Evolutionary conservation across 2,113 vertebrate genomes (phyloP), one percentile per base, ranked within the genome.

Genomic region (Fulmarus glacialis): DNA sequence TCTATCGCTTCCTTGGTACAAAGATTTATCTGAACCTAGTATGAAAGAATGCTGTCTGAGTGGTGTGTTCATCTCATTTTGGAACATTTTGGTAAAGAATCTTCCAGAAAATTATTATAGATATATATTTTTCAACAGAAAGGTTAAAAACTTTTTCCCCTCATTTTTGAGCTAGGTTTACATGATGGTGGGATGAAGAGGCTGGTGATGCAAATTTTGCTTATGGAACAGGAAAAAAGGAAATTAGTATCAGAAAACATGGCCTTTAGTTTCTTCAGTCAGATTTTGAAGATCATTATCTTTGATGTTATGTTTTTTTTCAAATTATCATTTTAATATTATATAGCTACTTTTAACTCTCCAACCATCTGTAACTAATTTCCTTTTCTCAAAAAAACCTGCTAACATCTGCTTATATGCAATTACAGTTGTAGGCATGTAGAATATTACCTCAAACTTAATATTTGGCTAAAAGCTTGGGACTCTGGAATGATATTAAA

Each of bases 291-390:
- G 30, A 81, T 78, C 8, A 71, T 91, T 77, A 53, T 93, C 90
- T 94, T 94, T 93, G 55, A 91, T 80, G 34, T 24, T 90, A 55
- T 50, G 14, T 45, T 82, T 85, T 81, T 40, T 86, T 68, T 38
- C 29, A 34, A 43, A 82, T 87, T 90, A 90, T 4, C 45, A 80
- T 93, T 97, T 95, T 90, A 77, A 66, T 82, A 75, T 91, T 89
- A 58, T 77, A 58, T 30, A 66, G 53, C 22, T 56, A 66, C 78
- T 79, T 96, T 95, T 78, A 83, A 83, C 38, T 92, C 27, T 93
- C 50, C 21, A 75, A 20, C 56, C 68, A 91, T 92, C 71, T 94
- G 60, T 89, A 86, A 77, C 73, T 92, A 88, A 93, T 96, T 73
- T 81, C 40, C 19, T 89, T 93, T 74, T 62, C 19, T 81, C 30